These are phyloP conservation scores for Eulemur rubriventer DNA, from an alignment of 2,797 vertebrate genomes.

Conservation along the genomic window DNA sequence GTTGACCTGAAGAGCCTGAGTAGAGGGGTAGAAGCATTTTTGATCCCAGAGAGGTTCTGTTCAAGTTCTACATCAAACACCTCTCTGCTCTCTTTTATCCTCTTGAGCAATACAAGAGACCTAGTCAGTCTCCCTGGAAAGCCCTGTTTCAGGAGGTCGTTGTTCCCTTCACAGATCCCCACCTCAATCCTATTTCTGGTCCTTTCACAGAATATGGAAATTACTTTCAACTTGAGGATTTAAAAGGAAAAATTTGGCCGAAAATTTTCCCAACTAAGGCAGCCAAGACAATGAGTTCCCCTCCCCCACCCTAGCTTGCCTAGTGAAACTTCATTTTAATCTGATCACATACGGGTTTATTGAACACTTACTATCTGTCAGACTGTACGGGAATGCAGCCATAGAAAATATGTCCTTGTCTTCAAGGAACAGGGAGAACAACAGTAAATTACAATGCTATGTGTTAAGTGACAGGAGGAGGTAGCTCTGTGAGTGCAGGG, in stretches of 20 bases:
- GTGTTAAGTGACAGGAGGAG: not conserved
- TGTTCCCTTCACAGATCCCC: not conserved
- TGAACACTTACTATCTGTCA: not conserved
- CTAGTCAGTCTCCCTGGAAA: slow-evolving; percentile 25
- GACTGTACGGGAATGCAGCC: not conserved
- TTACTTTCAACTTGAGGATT: slow-evolving; percentile 34
- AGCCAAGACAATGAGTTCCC: not conserved
- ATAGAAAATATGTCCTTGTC: not conserved
- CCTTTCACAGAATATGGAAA: not conserved
- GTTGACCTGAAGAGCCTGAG: slow-evolving; percentile 14
- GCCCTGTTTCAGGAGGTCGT: not conserved
- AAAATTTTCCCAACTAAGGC: not conserved
- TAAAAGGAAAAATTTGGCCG: not conserved
- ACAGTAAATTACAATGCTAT: not conserved
- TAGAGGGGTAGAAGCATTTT: not conserved
- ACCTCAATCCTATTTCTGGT: not conserved
- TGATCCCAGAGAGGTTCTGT: not conserved
- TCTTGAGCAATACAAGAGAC: slow-evolving; percentile 7
- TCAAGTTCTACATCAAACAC: not conserved
- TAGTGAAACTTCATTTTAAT: not conserved
- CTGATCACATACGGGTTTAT: not conserved
- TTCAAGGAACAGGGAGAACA: not conserved
- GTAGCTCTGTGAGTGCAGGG: not conserved
- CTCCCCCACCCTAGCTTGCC: accelerated
- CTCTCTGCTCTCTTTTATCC: not conserved